Conservation (phyloP, 2,113 vertebrate species). For the Craseonycteris thonglongyai region DNA sequence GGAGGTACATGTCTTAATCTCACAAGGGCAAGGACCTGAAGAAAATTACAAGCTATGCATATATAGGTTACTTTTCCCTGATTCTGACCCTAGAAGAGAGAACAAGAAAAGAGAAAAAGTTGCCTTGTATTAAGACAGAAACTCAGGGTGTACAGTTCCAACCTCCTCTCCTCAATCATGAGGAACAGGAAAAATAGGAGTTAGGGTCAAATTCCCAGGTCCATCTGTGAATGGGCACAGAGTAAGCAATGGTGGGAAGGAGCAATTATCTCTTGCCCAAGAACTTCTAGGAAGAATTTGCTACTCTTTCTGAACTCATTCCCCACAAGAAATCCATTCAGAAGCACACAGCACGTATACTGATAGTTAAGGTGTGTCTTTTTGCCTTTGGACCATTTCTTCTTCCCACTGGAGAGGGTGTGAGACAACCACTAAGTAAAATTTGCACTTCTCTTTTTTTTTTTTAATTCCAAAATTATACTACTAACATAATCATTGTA, state of each 20-base stretch:
- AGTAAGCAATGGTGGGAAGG: background rate
- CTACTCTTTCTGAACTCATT: background rate
- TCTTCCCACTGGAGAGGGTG: background rate
- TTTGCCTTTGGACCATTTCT: background rate
- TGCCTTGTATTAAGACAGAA: background rate
- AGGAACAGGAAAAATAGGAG: background rate
- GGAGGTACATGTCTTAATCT: background rate
- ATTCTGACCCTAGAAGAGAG: background rate
- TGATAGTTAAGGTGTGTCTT: background rate
- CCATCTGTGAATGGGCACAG: background rate
- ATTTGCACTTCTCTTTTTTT: background rate
- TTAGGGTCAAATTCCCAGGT: background rate
- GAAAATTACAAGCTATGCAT: background rate
- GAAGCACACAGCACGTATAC: background rate
- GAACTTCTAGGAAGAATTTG: background rate
- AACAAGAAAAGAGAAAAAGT: background rate
- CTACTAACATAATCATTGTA: background rate
- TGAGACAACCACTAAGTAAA: background rate
- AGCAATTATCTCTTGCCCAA: background rate
- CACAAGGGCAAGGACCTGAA: background rate
- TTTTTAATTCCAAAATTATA: background rate
- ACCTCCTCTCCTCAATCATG: background rate
- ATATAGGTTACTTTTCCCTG: background rate
- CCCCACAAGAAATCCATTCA: background rate
- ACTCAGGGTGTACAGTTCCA: background rate